Base-by-base conservation (phyloP, 1,140 invertebrate genomes). In the Zaprionus camerounensis region DNA sequence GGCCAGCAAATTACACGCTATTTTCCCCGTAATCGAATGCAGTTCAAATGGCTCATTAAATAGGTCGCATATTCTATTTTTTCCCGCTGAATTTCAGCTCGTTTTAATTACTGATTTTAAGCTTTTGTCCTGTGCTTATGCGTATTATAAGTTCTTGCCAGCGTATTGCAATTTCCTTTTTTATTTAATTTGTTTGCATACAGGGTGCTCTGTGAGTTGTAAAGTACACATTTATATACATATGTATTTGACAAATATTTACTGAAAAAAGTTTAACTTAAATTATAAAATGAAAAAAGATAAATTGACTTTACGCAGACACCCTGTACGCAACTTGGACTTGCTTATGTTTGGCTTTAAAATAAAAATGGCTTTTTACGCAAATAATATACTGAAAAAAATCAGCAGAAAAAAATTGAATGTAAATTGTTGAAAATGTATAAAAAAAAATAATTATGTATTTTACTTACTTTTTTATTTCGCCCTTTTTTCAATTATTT, bases 41-140 rank as follows among this genome's bases (percentile, higher is more conserved):
- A 71, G 28, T 61, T 71, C 55, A 53, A 64, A 71, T 70, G 46
- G 38, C 51, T 24, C n/a, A 57, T 61, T 76, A 66, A 61, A n/a
- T 66, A 53, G 44, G 62, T 38, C 13, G 34, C 13, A n/a, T 58
- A 34, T 17, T 15, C 12, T 36, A 20, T 17, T 62, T 56, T 64
- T 28, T 26, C 2, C 31, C 31, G 31, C 31, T 34, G 2, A 3
- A 34, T 20, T 38, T 5, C 17, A 24, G 24, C 11, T 26, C 15
- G 13, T 65, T 72, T 76, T 66, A 65, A 76, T 76, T 67, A 59
- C 57, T 28, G 55, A 15, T 36, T 61, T 62, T 56, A 71, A 65
- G 62, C 72, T 63, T 69, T 15, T 53, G 22, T 38, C 44, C 44
- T 41, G 26, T 41, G 41, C 36, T 72, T 66, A 55, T 49, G 59